Percentiles rank a stretch among this genome's conserved stretches.
Evolutionary conservation across 2,797 vertebrate genomes (phyloP).

Genomic region (Phataginus tetradactyla): DNA sequence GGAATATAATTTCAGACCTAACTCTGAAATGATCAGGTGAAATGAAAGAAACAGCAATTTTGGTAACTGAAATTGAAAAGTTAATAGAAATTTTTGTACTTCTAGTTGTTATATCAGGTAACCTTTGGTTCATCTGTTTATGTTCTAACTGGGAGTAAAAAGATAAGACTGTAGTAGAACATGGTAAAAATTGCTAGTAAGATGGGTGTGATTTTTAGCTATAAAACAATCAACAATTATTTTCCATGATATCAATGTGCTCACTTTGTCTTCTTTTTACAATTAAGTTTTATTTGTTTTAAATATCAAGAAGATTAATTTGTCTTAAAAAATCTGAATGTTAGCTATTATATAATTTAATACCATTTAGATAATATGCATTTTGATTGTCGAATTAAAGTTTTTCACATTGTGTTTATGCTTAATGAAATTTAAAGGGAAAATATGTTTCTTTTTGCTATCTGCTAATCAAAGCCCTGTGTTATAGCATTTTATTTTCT

Average conservation of each 20-base stretch:
- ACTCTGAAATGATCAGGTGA: neutral
- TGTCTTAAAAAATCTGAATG: neutral
- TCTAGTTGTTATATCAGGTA: neutral
- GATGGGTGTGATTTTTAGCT: neutral
- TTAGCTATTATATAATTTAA: neutral
- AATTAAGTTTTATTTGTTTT: neutral
- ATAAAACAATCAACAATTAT: neutral
- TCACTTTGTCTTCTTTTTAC: neutral
- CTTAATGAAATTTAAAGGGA: neutral
- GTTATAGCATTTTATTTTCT: neutral
- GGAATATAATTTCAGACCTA: neutral
- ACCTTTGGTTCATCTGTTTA: neutral
- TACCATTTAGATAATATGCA: neutral
- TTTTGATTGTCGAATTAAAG: neutral
- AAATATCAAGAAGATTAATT: neutral
- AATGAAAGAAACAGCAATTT: slow-evolving; percentile 52
- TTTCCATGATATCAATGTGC: neutral
- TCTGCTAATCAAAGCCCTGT: neutral
- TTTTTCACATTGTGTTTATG: neutral
- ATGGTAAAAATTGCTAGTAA: neutral
- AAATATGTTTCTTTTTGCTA: neutral
- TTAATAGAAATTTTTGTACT: slow-evolving; percentile 59
- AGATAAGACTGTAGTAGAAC: neutral
- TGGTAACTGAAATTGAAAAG: slow-evolving; percentile 51
- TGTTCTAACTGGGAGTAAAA: slow-evolving; percentile 12